phyloP scores from a whole-genome alignment of 2,113 vertebrate genomes.

The Pachycephala philippinensis region DNA sequence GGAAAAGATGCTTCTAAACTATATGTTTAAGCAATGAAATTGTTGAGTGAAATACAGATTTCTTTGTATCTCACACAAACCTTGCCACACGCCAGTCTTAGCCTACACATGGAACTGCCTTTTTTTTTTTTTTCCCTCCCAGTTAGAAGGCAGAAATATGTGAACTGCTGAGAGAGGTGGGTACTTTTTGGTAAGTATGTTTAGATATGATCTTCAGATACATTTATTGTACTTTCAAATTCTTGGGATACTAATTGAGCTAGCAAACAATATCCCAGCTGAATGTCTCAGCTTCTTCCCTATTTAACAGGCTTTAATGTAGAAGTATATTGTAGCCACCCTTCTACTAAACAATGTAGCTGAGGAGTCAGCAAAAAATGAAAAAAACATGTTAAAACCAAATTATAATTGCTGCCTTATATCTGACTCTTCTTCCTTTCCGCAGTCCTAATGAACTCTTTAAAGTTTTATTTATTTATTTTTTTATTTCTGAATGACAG shows the following conservation, averaged over 20 bases:
- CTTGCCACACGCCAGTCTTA: slow-evolving; percentile 26
- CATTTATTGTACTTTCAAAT: slow-evolving; percentile 41
- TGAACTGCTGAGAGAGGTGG: slow-evolving; percentile 32
- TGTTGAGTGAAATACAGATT: slow-evolving; percentile 46
- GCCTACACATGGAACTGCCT: slow-evolving; percentile 8
- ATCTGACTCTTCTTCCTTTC: slow-evolving; percentile 32
- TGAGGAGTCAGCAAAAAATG: slow-evolving; percentile 35
- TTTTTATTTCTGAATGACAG: slow-evolving; percentile 38
- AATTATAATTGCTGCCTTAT: not conserved
- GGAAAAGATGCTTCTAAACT: slow-evolving; percentile 58
- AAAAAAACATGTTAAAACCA: not conserved
- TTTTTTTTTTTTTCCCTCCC: not conserved
- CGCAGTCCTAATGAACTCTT: slow-evolving; percentile 35
- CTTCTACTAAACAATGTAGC: not conserved
- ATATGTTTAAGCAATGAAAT: slow-evolving; percentile 57
- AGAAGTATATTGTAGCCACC: slow-evolving; percentile 21
- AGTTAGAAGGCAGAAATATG: slow-evolving; percentile 41
- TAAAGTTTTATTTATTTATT: slow-evolving; percentile 24
- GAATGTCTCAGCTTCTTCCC: not conserved
- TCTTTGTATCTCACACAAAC: slow-evolving; percentile 46
- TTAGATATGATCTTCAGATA: slow-evolving; percentile 50
- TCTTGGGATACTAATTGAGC: slow-evolving; percentile 29
- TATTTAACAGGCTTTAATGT: slow-evolving; percentile 31
- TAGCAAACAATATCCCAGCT: slow-evolving; percentile 18
- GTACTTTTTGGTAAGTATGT: slow-evolving; percentile 46